Percentiles rank a stretch among this genome's conserved stretches.
Evolutionary conservation across 1,140 invertebrate genomes (phyloP).

Genomic region (Philotrypesis tridentata): DNA sequence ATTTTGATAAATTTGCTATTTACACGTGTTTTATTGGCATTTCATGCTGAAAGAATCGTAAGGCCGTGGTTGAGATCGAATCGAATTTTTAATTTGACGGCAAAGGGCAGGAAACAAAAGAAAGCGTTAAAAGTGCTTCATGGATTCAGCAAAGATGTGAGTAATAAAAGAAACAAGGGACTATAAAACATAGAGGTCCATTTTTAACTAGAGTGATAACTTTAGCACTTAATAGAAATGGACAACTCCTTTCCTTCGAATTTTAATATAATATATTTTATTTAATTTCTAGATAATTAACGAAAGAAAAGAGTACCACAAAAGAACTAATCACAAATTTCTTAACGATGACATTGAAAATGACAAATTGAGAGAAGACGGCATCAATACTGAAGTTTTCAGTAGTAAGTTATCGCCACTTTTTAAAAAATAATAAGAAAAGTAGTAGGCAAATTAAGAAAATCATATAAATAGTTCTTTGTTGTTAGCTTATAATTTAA

Average conservation of each 20-base stretch:
- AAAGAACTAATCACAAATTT: slow-evolving; percentile 42
- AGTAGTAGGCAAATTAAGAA: neutral
- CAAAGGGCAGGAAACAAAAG: slow-evolving; percentile 71
- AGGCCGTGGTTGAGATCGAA: slow-evolving; percentile 77
- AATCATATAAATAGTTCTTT: neutral
- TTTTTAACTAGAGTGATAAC: too few relatives aligned
- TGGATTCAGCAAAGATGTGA: neutral
- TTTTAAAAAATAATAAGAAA: neutral
- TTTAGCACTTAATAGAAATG: too few relatives aligned
- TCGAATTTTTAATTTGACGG: slow-evolving; percentile 72
- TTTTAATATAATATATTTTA: too few relatives aligned
- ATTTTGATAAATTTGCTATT: too few relatives aligned
- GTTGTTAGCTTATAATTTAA: too few relatives aligned
- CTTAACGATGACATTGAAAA: slow-evolving; percentile 1
- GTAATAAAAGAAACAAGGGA: neutral
- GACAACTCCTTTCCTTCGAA: too few relatives aligned
- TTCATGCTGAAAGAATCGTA: slow-evolving; percentile 64
- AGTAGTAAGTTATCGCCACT: slow-evolving; percentile 2
- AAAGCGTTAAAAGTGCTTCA: slow-evolving; percentile 73
- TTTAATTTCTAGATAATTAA: slow-evolving; percentile 56
- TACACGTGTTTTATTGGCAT: too few relatives aligned
- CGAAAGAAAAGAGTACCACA: slow-evolving; percentile 58
- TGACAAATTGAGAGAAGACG: neutral
- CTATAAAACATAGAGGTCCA: neutral
- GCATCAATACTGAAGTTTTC: neutral